Evolutionary conservation across 2,888 invertebrate genomes (phyloP).

Genomic region (Plagiodera versicolora): DNA sequence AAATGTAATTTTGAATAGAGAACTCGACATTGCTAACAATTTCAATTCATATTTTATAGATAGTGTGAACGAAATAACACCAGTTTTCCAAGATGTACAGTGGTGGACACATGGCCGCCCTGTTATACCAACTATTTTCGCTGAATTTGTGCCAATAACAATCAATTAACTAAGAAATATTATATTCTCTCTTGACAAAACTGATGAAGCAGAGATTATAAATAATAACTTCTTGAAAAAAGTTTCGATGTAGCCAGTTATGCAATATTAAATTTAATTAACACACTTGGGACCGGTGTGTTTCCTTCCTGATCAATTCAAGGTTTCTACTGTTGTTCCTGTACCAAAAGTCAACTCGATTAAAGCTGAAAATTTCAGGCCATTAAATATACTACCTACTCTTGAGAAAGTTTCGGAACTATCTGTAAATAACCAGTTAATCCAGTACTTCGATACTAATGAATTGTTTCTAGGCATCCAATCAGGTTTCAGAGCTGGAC

Average conservation of each 20-base stretch:
- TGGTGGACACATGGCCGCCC: not conserved
- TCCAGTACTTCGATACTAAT: conserved; percentile 1
- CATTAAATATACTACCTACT: conserved; percentile 9
- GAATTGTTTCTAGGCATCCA: conserved; percentile 3
- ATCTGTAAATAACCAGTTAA: not conserved
- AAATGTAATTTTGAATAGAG: not conserved
- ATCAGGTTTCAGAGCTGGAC: conserved; percentile 2
- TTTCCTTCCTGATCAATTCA: conserved; percentile 6
- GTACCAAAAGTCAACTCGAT: conserved; percentile 1
- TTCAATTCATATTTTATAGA: not conserved
- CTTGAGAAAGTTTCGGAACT: conserved; percentile 4
- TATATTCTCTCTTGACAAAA: conserved; percentile 5
- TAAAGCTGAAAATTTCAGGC: conserved; percentile 7
- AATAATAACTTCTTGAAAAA: conserved; percentile 3
- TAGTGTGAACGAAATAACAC: not conserved
- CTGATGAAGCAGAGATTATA: conserved; percentile 2
- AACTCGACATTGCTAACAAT: conserved; percentile 8
- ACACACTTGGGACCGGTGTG: conserved; percentile 7
- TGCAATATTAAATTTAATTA: conserved; percentile 3
- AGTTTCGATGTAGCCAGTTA: conserved; percentile 7
- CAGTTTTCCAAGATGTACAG: conserved; percentile 5
- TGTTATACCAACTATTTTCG: conserved; percentile 3
- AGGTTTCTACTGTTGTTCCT: conserved; percentile 12
- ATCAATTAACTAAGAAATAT: conserved; percentile 5
- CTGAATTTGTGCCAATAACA: conserved; percentile 8